Conservation (phyloP, 2,113 vertebrate species). For the Bubo bubo region DNA sequence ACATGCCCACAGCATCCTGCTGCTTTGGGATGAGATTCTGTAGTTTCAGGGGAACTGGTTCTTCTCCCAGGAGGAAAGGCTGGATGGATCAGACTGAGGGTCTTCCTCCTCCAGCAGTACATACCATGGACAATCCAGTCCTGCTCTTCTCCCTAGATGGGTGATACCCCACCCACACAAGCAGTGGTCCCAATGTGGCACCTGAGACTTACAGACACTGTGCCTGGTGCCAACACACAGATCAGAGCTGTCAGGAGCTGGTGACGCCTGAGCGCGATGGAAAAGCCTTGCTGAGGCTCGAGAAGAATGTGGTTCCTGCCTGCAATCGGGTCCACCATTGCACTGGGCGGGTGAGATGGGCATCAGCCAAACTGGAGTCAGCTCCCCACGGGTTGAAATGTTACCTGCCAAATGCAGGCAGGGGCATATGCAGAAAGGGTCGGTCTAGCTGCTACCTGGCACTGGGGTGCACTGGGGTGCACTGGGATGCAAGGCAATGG, state of each 20-base stretch:
- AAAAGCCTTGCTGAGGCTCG: neutral
- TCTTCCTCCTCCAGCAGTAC: neutral
- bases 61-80: neutral
- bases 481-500: neutral
- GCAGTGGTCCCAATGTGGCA: neutral
- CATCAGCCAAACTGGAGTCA: neutral
- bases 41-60: neutral
- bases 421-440: accelerated
- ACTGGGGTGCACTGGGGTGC: neutral
- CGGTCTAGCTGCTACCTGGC: neutral
- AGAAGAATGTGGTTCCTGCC: neutral
- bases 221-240: neutral
- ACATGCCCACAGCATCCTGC: neutral
- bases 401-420: neutral
- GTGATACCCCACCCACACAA: neutral
- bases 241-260: neutral
- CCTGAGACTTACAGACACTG: neutral
- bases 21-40: neutral
- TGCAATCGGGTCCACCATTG: accelerated
- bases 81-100: neutral
- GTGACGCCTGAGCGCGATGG: neutral
- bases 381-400: accelerated
- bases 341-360: neutral
- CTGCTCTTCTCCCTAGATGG: neutral
- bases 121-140: neutral